Evolutionary conservation across 2,888 invertebrate genomes (phyloP).

Genomic region (Mythimna impura): DNA sequence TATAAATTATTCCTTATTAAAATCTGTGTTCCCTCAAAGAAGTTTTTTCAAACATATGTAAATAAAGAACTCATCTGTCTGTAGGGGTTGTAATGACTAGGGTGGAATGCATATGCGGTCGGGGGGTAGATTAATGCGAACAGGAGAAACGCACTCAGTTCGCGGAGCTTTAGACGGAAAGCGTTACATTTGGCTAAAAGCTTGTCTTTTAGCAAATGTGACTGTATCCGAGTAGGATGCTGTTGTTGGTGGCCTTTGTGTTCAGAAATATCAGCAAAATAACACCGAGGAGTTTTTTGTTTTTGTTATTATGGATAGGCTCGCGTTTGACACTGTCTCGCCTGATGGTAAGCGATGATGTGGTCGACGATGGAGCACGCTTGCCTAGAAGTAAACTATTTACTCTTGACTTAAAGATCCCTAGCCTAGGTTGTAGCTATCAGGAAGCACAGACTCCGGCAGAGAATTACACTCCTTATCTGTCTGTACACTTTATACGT

Average conservation of each 20-base stretch:
- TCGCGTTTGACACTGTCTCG: too few relatives aligned
- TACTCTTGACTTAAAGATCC: too few relatives aligned
- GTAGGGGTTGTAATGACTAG: conserved; percentile 66
- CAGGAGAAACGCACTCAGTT: conserved; percentile 43
- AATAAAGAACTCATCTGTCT: conserved; percentile 70
- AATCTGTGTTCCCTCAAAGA: conserved; percentile 25
- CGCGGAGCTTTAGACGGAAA: conserved; percentile 25
- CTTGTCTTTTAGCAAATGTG: conserved; percentile 60
- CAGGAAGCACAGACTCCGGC: too few relatives aligned
- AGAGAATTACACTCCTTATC: too few relatives aligned
- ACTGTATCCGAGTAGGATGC: conserved; percentile 21
- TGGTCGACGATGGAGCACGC: too few relatives aligned
- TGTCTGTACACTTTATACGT: too few relatives aligned
- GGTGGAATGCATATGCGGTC: conserved; percentile 55
- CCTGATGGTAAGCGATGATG: too few relatives aligned
- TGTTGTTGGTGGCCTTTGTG: conserved; percentile 25
- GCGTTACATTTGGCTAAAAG: conserved; percentile 57
- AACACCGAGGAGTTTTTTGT: background rate
- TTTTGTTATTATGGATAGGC: too few relatives aligned
- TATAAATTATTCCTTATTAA: conserved; percentile 26
- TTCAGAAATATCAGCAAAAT: background rate
- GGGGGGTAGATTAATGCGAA: conserved; percentile 53
- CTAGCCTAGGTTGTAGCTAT: too few relatives aligned
- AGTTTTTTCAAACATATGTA: conserved; percentile 48
- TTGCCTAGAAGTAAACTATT: too few relatives aligned